Percentiles rank a stretch among this genome's conserved stretches.
Conservation (phyloP, 2,888 invertebrate genomes). For the Chironomus tentans region DNA sequence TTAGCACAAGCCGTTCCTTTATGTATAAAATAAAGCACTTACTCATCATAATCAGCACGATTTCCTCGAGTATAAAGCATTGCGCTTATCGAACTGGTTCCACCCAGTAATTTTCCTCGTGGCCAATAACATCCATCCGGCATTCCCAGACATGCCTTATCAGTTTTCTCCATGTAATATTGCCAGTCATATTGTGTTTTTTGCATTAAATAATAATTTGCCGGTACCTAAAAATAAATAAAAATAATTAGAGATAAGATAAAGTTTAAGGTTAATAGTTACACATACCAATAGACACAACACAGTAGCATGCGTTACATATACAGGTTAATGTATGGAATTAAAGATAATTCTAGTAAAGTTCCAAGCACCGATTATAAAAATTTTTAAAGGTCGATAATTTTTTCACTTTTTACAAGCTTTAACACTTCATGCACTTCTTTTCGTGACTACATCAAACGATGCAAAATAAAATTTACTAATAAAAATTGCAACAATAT, state of each 20-base stretch:
- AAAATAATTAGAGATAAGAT: background rate
- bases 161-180: constrained; percentile 44
- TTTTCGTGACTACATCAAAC: background rate
- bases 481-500: no score
- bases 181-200: constrained; percentile 35
- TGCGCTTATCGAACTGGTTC: constrained; percentile 53
- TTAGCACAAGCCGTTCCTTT: no score
- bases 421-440: background rate
- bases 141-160: constrained; percentile 37
- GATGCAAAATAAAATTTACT: background rate
- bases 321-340: background rate
- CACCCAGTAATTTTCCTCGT: constrained; percentile 56
- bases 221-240: constrained; percentile 48
- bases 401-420: no score
- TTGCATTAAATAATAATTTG: constrained; percentile 23
- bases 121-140: constrained; percentile 45
- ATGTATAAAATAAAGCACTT: background rate
- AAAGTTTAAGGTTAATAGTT: background rate
- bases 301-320: constrained; percentile 15
- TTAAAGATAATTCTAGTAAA: background rate
- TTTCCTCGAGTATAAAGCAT: constrained; percentile 59
- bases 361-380: background rate
- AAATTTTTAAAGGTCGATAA: background rate
- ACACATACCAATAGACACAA: constrained; percentile 16
- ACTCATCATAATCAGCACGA: constrained; percentile 50